Evolutionary conservation across 1,140 invertebrate species (phyloP).

Genomic region (Trachymyrmex septentrionalis): DNA sequence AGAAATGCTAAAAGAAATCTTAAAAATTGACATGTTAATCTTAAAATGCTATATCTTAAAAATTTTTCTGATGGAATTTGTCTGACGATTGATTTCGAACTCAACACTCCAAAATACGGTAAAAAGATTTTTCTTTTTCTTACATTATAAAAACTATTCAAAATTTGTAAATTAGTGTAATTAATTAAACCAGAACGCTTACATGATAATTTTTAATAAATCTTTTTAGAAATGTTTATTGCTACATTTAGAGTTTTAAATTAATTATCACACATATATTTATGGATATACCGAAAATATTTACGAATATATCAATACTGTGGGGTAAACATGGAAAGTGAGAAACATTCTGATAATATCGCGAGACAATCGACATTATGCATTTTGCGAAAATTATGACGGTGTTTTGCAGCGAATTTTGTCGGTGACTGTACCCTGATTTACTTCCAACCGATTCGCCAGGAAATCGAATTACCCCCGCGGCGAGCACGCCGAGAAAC

Average conservation of each 20-base stretch:
- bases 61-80: too few relatives aligned
- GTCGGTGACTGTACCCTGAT: slow-evolving; percentile 82
- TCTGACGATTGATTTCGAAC: too few relatives aligned
- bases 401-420: slow-evolving; percentile 69
- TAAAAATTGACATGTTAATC: too few relatives aligned
- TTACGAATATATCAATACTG: neutral
- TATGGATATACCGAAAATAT: neutral
- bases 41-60: too few relatives aligned
- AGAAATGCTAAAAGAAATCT: too few relatives aligned
- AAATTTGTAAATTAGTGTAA: neutral
- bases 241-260: neutral
- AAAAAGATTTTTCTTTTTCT: too few relatives aligned
- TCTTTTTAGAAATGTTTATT: neutral
- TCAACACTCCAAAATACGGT: too few relatives aligned
- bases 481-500: slow-evolving; percentile 78
- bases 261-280: neutral
- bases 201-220: neutral
- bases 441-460: slow-evolving; percentile 84
- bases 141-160: too few relatives aligned
- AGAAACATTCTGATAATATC: neutral
- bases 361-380: slow-evolving; percentile 33
- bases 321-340: slow-evolving; percentile 10
- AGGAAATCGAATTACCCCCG: slow-evolving; percentile 84
- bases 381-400: slow-evolving; percentile 65
- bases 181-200: neutral